Conservation (phyloP, 2,113 vertebrate genomes). For the Xiphophorus couchianus region DNA sequence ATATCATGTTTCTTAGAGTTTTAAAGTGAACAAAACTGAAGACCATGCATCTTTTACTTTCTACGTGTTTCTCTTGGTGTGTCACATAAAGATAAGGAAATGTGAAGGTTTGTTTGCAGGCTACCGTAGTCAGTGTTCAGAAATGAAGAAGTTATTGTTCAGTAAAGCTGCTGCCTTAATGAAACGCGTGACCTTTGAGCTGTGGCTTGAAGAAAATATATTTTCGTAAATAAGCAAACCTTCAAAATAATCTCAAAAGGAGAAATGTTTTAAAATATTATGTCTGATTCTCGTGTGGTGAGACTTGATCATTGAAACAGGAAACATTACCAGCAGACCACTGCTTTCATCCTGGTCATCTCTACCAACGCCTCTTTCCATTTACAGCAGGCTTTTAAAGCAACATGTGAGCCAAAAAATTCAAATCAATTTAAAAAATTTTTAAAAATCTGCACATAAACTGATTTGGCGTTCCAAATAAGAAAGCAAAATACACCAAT, state of each 20-base stretch:
- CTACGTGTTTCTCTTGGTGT: neutral
- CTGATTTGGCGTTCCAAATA: slow-evolving; percentile 19
- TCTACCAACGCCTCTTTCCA: neutral
- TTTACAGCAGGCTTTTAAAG: neutral
- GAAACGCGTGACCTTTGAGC: neutral
- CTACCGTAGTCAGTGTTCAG: too few species aligned
- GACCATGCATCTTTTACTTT: neutral
- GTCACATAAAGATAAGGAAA: neutral
- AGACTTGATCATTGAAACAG: neutral
- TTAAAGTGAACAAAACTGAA: neutral
- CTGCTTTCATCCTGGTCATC: too few species aligned
- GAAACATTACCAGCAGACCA: neutral
- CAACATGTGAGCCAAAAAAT: neutral
- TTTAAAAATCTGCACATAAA: neutral
- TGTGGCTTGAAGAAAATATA: neutral
- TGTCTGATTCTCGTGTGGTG: neutral
- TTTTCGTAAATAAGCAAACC: neutral
- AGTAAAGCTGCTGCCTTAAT: neutral
- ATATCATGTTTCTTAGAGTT: neutral
- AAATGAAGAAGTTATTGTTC: neutral
- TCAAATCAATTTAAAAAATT: too few species aligned
- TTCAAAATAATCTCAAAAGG: neutral
- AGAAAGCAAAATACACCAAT: neutral
- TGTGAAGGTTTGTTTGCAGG: neutral
- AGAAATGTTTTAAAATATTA: neutral